Evolutionary conservation across 2,113 vertebrate species (phyloP), one percentile per base, ranked within the genome.

Genomic region (Numenius arquata): DNA sequence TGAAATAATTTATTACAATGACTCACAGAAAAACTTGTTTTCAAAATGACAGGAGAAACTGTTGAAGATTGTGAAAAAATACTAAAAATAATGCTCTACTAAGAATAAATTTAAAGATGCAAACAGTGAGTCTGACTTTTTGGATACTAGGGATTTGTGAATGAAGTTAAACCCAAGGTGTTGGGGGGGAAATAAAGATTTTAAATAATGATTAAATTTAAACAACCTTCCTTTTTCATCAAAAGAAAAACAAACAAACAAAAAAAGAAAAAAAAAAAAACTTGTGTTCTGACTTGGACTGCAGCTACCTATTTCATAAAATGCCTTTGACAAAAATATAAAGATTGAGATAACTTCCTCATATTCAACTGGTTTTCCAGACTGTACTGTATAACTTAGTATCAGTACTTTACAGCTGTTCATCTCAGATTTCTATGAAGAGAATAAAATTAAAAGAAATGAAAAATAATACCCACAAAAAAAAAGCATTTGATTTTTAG

Each of bases 1-100:
- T 95, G 95, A 85, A 81, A 80, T 97, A 94, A 97, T 94, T 96
- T 97, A 95, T 97, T 97, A 94, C 63, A 88, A 96, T 96, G 80
- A 97, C 74, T 92, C 89, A 95, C 75, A 97, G 92, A 96, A 97
- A 94, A 91, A 85, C 71, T 82, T 97, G 66, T 94, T 97, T 97
- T 95, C 90, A 88, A 96, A 97, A 92, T 91, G 72, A 95, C 63
- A 97, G 67, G 83, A 89, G 36, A 95, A 96, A 90, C 74, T 93
- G 76, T 94, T 81, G 63, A 87, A 93, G 92, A 92, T 74, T 96
- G 95, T 96, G 84, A 95, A 95, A 97, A 97, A 91, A 83, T 81
- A 74, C 63, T 92, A 94, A 94, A 88, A 95, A 58, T 77, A 87
- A 82, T 94, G 85, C 59, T 95, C 72, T 96, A 68, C 47, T 75